Conservation (phyloP, 2,797 vertebrate genomes). For the Babyrousa celebensis region DNA sequence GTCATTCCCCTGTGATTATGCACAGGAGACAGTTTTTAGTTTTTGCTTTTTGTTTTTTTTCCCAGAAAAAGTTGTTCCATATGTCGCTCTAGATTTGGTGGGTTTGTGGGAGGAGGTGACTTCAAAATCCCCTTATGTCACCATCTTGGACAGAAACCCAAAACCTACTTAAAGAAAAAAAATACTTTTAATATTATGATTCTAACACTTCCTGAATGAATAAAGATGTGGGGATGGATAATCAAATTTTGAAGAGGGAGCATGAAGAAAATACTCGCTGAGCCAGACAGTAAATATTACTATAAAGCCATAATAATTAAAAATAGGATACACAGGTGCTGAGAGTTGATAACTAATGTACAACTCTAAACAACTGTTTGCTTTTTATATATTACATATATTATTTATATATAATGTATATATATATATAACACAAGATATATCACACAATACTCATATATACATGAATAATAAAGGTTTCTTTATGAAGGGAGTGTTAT, state of each 20-base stretch:
- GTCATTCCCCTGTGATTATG: background rate
- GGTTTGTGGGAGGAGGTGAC: background rate
- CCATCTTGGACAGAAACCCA: background rate
- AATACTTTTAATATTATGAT: background rate
- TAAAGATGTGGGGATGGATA: background rate
- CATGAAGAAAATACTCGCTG: background rate
- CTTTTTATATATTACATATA: background rate
- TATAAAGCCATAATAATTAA: background rate
- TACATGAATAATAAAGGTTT: background rate
- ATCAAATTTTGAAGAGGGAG: background rate
- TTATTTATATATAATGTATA: background rate
- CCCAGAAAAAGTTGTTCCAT: background rate
- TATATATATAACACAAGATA: too few relatives aligned
- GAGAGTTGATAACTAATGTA: background rate
- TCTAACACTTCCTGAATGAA: background rate
- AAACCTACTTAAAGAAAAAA: background rate
- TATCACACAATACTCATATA: too few relatives aligned
- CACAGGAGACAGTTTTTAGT: background rate
- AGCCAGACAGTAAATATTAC: background rate
- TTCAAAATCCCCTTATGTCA: background rate
- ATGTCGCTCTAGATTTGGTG: background rate
- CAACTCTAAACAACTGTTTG: background rate
- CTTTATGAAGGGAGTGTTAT: background rate
- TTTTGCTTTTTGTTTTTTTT: too few relatives aligned
- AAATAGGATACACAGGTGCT: background rate